phyloP scores from a whole-genome alignment of 2,113 vertebrate species.

The Podiceps cristatus region DNA sequence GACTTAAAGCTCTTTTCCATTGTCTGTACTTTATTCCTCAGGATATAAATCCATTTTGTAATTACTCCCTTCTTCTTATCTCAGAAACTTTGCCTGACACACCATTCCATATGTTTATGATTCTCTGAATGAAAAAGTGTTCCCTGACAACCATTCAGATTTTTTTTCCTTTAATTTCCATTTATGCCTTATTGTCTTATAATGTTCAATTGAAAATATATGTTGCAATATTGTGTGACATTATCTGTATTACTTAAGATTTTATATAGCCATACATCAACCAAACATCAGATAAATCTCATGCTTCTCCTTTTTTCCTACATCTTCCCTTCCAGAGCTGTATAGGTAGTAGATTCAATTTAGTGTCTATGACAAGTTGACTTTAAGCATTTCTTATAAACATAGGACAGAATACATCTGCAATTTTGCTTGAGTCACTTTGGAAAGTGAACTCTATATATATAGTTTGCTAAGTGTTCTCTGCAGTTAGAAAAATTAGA shows the following conservation, averaged over 20 bases:
- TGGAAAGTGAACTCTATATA: constrained; percentile 39
- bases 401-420: constrained; percentile 67
- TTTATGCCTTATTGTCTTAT: constrained; percentile 85
- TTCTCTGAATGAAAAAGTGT: constrained; percentile 83
- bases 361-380: constrained; percentile 79
- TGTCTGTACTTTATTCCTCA: constrained; percentile 68
- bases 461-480: not conserved
- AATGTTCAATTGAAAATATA: constrained; percentile 83
- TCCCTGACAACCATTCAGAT: constrained; percentile 79
- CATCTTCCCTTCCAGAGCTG: constrained; percentile 65
- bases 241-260: constrained; percentile 87
- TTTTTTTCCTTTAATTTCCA: constrained; percentile 83
- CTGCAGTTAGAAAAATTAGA: not conserved
- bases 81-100: constrained; percentile 82
- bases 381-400: constrained; percentile 80
- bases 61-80: constrained; percentile 77
- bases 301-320: constrained; percentile 55
- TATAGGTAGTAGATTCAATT: constrained; percentile 80
- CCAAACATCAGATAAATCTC: constrained; percentile 82
- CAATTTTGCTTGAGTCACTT: constrained; percentile 73
- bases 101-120: constrained; percentile 84
- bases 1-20: constrained; percentile 70
- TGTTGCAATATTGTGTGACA: constrained; percentile 85
- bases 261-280: constrained; percentile 83
- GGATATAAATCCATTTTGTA: constrained; percentile 82